Base-by-base conservation (phyloP, 2,888 invertebrate genomes). In the Pantelozetes paolii region DNA sequence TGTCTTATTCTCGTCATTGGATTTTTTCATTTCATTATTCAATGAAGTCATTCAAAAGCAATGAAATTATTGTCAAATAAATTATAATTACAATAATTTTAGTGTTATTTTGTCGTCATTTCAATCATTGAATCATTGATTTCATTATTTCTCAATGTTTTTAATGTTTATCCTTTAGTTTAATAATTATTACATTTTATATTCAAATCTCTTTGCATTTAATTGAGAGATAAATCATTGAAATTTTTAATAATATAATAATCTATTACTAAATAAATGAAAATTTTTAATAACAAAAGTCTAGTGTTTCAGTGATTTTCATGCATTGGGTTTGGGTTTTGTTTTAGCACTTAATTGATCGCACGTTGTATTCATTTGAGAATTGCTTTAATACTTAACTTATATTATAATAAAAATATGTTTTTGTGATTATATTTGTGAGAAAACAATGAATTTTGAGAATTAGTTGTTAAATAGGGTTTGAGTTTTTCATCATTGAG, bases 31-130 rank as follows among this genome's bases (percentile, higher is more conserved):
- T 23, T 36, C 20, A 28, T 28, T 30, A 18, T 30, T 5, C 28
- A 57, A 30, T 57, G n/a, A 57, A 57, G 28, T 57, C 28, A 57
- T 23, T 57, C 20, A 50, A 57, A 23, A 54, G 8, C 54, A 26
- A 20, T 54, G 23, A 54, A 57, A 57, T 30, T 30, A 30, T 23
- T 36, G 36, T 36, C 36, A 15, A 45, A 6, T 45, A 45, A 11
- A 45, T 15, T 45, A 2, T 45, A 13, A 15, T 45, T 9, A 15
- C 18, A 11, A 2, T 45, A 6, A 15, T 18, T 15, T 15, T 45
- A 45, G 2, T 45, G 11, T 11, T 45, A 36, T 36, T 8, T 8
- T 36, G 11, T 8, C 11, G 36, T 36, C 36, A 36, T 36, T 36
- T 36, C 5, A 11, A n/a, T n/a, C n/a, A n/a, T n/a, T n/a, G n/a